phyloP scores from a whole-genome alignment of 2,113 vertebrate genomes.

The Pyxicephalus adspersus region DNA sequence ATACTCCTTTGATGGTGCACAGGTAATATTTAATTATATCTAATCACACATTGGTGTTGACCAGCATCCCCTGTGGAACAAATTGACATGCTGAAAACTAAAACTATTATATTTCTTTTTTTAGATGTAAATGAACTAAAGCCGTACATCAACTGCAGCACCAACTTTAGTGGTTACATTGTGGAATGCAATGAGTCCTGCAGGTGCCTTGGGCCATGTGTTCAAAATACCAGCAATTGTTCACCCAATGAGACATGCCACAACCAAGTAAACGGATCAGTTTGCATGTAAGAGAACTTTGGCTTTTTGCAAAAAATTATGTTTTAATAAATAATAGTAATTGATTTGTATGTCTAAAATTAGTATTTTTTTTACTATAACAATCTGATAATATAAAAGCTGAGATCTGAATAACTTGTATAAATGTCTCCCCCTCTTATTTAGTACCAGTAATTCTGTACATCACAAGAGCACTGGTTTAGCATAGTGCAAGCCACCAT shows the following conservation, averaged over 20 bases:
- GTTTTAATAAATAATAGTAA: background rate
- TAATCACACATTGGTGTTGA: no score
- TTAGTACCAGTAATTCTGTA: no score
- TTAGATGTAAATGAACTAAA: background rate
- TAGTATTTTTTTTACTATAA: no score
- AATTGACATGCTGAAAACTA: background rate
- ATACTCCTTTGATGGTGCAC: no score
- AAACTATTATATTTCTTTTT: background rate
- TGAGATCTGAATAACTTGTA: no score
- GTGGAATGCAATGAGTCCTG: constrained; percentile 21
- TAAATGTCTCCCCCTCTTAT: no score
- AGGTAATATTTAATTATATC: no score
- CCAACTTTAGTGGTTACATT: background rate
- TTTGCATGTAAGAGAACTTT: constrained; percentile 10
- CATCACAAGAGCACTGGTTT: no score
- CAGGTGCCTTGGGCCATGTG: background rate
- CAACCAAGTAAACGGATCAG: background rate
- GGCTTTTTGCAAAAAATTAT: background rate
- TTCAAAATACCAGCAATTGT: background rate
- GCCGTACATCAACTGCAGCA: background rate
- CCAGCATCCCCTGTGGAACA: background rate
- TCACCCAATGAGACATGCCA: background rate
- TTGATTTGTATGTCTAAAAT: no score
- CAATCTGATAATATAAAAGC: no score
- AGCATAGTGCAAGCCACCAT: no score